Conservation (phyloP, 2,797 vertebrate genomes). For the Oryzias dopingdopingensis region DNA sequence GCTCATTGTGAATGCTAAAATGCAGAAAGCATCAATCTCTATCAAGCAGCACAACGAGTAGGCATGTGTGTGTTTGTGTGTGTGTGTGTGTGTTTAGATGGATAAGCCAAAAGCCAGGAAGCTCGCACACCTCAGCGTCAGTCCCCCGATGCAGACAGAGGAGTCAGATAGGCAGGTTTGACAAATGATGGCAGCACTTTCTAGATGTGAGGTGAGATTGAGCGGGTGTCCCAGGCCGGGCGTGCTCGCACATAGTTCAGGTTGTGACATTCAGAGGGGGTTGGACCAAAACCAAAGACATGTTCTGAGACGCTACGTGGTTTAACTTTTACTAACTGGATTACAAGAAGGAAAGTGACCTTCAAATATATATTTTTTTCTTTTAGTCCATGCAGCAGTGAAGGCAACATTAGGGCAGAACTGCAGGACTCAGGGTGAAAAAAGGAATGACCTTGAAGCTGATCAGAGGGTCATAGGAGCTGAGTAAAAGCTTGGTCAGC, state of each 20-base stretch:
- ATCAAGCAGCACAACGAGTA: constrained; percentile 46
- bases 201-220: constrained; percentile 71
- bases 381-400: too few species aligned
- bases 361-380: too few species aligned
- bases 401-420: neutral
- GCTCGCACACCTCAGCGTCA: constrained; percentile 60
- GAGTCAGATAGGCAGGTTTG: constrained; percentile 60
- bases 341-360: constrained; percentile 2
- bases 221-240: constrained; percentile 61
- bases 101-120: constrained; percentile 44
- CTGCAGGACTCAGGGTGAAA: constrained; percentile 26
- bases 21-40: constrained; percentile 65
- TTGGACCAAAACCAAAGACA: constrained; percentile 9
- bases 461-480: constrained; percentile 37
- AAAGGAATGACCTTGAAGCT: constrained; percentile 34
- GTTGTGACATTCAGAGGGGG: constrained; percentile 32
- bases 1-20: constrained; percentile 61
- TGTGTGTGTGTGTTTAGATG: neutral
- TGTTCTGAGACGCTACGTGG: neutral
- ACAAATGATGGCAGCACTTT: constrained; percentile 73
- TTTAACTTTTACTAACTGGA: constrained; percentile 33
- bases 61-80: neutral
- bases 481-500: constrained; percentile 30
- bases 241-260: constrained; percentile 48
- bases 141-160: constrained; percentile 48